Percentiles rank a stretch among this genome's conserved stretches.
Conservation (phyloP, 1,140 invertebrate species). For the Anadara kagoshimensis region DNA sequence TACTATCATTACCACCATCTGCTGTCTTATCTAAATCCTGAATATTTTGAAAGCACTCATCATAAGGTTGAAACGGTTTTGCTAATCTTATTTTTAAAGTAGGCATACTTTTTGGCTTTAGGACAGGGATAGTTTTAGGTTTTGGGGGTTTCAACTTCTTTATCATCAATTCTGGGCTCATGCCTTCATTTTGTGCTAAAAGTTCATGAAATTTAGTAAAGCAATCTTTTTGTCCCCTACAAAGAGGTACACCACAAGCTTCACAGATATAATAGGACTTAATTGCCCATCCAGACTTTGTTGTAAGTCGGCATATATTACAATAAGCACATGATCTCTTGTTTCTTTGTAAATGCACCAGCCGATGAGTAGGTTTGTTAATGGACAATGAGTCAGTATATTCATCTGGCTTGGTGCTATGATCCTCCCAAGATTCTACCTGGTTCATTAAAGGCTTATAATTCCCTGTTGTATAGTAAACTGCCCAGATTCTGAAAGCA, state of each 20-base stretch:
- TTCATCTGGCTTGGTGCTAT: too few species aligned
- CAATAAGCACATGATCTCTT: slow-evolving; percentile 13
- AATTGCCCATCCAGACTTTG: slow-evolving; percentile 39
- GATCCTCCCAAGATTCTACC: too few species aligned
- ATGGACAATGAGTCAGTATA: too few species aligned
- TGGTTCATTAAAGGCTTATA: too few species aligned
- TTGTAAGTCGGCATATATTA: slow-evolving; percentile 36
- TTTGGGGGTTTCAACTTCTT: slow-evolving; percentile 20
- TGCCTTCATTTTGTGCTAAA: slow-evolving; percentile 20
- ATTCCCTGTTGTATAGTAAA: too few species aligned
- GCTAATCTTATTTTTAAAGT: too few species aligned
- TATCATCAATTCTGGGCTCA: slow-evolving; percentile 26
- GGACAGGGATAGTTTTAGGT: slow-evolving; percentile 1
- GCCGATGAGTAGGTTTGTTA: too few species aligned
- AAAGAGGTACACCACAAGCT: slow-evolving; percentile 35
- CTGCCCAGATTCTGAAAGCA: too few species aligned
- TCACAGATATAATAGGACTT: slow-evolving; percentile 43
- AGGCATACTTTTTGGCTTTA: not conserved
- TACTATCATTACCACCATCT: too few species aligned
- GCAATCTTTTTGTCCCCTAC: slow-evolving; percentile 34
- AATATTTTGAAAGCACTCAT: too few species aligned
- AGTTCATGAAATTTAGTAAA: slow-evolving; percentile 32
- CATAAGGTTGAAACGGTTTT: too few species aligned
- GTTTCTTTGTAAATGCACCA: not conserved
- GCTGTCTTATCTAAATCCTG: too few species aligned